A percentile compares a stretch with the other conserved stretches of the same genome.
phyloP scores from a whole-genome alignment of 2,888 invertebrate genomes.

The Eupsilia transversa region DNA sequence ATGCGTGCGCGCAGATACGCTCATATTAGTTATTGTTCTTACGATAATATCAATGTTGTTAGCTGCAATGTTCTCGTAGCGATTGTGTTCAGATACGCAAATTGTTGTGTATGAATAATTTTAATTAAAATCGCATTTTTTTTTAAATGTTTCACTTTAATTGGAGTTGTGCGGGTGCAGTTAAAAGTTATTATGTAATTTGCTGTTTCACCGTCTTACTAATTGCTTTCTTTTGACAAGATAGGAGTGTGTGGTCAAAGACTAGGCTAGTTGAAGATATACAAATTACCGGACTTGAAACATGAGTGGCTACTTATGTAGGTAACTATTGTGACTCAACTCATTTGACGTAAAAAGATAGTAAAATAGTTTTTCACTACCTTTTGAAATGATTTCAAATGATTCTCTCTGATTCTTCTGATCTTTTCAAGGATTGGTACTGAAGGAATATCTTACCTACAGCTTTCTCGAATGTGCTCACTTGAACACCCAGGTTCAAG shows the following conservation, averaged over 20 bases:
- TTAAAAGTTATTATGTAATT: not conserved
- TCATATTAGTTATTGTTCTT: constrained; percentile 51
- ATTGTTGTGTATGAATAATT: constrained; percentile 51
- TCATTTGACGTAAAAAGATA: too few species aligned
- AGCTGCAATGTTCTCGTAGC: constrained; percentile 31
- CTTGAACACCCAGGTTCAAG: not conserved
- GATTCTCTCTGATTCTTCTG: too few species aligned
- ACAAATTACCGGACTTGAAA: too few species aligned
- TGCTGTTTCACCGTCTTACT: not conserved
- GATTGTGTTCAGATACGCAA: constrained; percentile 62
- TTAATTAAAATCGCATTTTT: constrained; percentile 24
- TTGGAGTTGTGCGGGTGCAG: constrained; percentile 22
- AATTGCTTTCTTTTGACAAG: not conserved
- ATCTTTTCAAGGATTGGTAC: too few species aligned
- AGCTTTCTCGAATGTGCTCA: not conserved
- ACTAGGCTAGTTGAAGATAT: too few species aligned
- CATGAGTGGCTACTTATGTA: too few species aligned
- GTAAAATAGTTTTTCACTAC: too few species aligned
- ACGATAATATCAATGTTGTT: constrained; percentile 59
- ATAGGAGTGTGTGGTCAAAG: not conserved
- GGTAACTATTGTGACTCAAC: too few species aligned
- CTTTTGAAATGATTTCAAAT: too few species aligned
- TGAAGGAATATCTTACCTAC: too few species aligned
- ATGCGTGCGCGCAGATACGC: constrained; percentile 48
- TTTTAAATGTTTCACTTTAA: constrained; percentile 26